These are phyloP conservation scores for Mechanitis messenoides DNA, from an alignment of 2,888 invertebrate species.

Conservation along the genomic window DNA sequence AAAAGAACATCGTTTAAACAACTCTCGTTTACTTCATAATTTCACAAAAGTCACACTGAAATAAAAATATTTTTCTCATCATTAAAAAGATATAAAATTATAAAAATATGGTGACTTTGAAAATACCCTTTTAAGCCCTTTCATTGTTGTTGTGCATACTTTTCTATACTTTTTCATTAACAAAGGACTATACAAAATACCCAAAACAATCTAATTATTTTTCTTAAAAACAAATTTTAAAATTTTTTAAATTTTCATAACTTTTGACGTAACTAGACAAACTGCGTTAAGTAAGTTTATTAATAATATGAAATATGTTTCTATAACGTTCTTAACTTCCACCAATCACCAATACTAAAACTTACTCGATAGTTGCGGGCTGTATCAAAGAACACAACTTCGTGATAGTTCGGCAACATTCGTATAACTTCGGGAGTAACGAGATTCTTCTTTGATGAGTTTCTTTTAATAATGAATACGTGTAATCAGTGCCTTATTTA, in stretches of 20 bases:
- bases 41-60: too few relatives aligned
- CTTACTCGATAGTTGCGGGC: slow-evolving; percentile 57
- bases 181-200: too few relatives aligned
- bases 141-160: too few relatives aligned
- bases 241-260: not conserved
- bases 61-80: too few relatives aligned
- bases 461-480: slow-evolving; percentile 49
- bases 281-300: too few relatives aligned
- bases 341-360: slow-evolving; percentile 41
- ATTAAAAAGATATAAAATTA: too few relatives aligned
- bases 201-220: not conserved
- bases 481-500: slow-evolving; percentile 34
- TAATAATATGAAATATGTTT: not conserved
- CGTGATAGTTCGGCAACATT: slow-evolving; percentile 44
- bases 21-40: not conserved
- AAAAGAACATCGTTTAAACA: slow-evolving; percentile 5
- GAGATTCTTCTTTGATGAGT: slow-evolving; percentile 53
- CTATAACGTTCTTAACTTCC: slow-evolving; percentile 27
- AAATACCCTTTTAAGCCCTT: too few relatives aligned
- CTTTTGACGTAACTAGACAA: not conserved
- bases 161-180: too few relatives aligned
- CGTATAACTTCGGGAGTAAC: slow-evolving; percentile 39
- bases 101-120: too few relatives aligned
- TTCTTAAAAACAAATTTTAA: not conserved
- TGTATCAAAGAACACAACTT: slow-evolving; percentile 48